Evolutionary conservation across 2,888 invertebrate genomes (phyloP), one percentile per base, ranked within the genome.

Genomic region (Coenonympha arcania): DNA sequence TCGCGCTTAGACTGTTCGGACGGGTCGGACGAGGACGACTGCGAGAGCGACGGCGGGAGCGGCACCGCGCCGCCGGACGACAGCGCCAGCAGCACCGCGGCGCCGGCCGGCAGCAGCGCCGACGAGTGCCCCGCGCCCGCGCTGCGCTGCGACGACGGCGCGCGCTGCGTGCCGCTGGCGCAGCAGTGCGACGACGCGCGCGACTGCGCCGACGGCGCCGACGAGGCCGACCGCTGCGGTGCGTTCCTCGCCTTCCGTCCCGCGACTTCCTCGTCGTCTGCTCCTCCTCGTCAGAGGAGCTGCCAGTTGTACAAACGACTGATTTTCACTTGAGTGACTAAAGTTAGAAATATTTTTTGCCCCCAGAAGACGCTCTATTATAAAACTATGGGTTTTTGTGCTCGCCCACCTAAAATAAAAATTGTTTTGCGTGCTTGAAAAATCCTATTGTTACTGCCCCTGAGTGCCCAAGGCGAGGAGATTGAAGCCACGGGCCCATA

Each of bases 161-260:
- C 91, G 16, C 88, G 89, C 64, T 96, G 95, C 75, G 88, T 95
- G 55, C 83, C 89, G 34, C 90, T 92, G 8, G 82, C 85, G 45
- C 89, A 91, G 69, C 87, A 93, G 19, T 96, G 95, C 75, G 92
- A 96, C 78, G 90, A 89, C 1, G 69, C 71, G 13, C 60, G 69
- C 2, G 92, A 95, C 71, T 95, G 95, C 75, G 76, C 79, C 1
- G 94, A 95, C 76, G 90, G 89, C 13, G 90, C 91, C 0, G 96
- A 96, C 72, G 95, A 96, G 78, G 91, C 92, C 0, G 88, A 90
- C 54, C 80, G 91, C 6, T 95, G 95, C 66, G 88, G 89, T 79
- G 37, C 51, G 22, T 9, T 2, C 18, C 9, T n/a, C 3, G 16
- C 8, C 18, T 9, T 8, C 6, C 6, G 18, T 5, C 34, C 18